These are phyloP conservation scores for Cybosia mesomella DNA, from an alignment of 2,888 invertebrate genomes.

Conservation along the genomic window DNA sequence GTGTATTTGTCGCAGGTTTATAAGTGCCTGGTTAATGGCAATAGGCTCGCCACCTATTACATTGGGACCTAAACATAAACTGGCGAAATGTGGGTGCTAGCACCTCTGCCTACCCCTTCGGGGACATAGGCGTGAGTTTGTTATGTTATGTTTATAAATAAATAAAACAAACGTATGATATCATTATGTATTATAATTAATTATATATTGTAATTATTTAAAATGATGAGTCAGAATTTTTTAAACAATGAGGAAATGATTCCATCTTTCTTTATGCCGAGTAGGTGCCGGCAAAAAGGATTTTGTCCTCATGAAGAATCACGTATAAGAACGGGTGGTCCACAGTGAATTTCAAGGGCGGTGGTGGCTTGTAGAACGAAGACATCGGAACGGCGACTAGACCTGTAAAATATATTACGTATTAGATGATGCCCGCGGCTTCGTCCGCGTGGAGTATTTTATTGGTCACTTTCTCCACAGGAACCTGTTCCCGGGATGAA, in stretches of 20 bases:
- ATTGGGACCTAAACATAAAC: too few relatives aligned
- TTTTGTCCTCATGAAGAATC: conserved; percentile 57
- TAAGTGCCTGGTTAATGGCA: too few relatives aligned
- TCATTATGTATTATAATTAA: not conserved
- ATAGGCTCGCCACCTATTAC: too few relatives aligned
- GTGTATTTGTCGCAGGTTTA: too few relatives aligned
- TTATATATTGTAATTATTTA: not conserved
- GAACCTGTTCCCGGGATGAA: too few relatives aligned
- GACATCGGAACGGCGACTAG: conserved; percentile 21
- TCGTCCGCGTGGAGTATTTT: too few relatives aligned
- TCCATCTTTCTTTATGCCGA: conserved; percentile 36
- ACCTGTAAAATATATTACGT: conserved; percentile 31
- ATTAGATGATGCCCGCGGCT: too few relatives aligned
- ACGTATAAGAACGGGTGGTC: conserved; percentile 60
- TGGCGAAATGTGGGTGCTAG: too few relatives aligned
- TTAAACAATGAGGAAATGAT: not conserved
- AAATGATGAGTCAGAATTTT: not conserved
- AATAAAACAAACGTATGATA: not conserved
- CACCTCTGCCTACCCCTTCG: too few relatives aligned
- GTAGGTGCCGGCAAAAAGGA: conserved; percentile 60
- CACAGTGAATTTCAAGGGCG: conserved; percentile 52
- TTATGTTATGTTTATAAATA: not conserved
- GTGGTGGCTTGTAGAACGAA: conserved; percentile 27
- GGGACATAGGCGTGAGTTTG: too few relatives aligned
- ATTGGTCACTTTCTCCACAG: too few relatives aligned